phyloP scores from a whole-genome alignment of 1,140 invertebrate species.

The Drosophila elegans region DNA sequence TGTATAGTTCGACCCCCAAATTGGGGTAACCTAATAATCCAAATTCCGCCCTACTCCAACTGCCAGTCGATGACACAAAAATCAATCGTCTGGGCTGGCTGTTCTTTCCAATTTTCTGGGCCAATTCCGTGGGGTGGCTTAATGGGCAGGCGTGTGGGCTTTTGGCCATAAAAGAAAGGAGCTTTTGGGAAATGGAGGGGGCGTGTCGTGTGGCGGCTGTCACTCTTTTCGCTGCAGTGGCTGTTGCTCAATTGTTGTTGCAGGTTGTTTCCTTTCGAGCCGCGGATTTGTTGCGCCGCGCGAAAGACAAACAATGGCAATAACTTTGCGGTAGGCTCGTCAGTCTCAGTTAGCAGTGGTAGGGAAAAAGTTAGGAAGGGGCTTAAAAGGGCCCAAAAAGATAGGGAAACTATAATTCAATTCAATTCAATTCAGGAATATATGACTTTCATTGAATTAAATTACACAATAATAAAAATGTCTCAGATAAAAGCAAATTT shows the following conservation, averaged over 20 bases:
- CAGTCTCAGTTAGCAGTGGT: slow-evolving; percentile 13
- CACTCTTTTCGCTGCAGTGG: slow-evolving; percentile 24
- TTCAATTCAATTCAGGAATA: not conserved
- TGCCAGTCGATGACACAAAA: slow-evolving; percentile 57
- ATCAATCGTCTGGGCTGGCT: slow-evolving; percentile 51
- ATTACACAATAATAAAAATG: too few species aligned
- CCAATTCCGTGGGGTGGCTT: slow-evolving; percentile 52
- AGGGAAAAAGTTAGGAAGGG: not conserved
- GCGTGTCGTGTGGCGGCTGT: slow-evolving; percentile 36
- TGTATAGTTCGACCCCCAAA: slow-evolving; percentile 31
- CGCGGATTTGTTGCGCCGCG: slow-evolving; percentile 47
- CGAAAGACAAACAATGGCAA: slow-evolving; percentile 58
- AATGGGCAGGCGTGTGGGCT: slow-evolving; percentile 40
- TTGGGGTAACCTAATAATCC: slow-evolving; percentile 56
- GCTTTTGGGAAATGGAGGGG: not conserved
- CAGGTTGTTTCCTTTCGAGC: slow-evolving; percentile 19
- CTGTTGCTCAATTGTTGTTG: slow-evolving; percentile 22
- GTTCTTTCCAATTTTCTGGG: slow-evolving; percentile 80
- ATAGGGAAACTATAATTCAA: not conserved
- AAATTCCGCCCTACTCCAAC: slow-evolving; percentile 32
- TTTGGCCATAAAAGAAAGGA: slow-evolving; percentile 3
- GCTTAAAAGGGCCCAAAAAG: not conserved
- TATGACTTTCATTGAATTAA: too few species aligned
- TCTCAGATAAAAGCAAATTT: too few species aligned
- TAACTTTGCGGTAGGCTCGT: slow-evolving; percentile 73